A percentile compares a stretch with the other conserved stretches of the same genome.
phyloP scores from a whole-genome alignment of 2,888 invertebrate genomes.

The Lagria hirta region DNA sequence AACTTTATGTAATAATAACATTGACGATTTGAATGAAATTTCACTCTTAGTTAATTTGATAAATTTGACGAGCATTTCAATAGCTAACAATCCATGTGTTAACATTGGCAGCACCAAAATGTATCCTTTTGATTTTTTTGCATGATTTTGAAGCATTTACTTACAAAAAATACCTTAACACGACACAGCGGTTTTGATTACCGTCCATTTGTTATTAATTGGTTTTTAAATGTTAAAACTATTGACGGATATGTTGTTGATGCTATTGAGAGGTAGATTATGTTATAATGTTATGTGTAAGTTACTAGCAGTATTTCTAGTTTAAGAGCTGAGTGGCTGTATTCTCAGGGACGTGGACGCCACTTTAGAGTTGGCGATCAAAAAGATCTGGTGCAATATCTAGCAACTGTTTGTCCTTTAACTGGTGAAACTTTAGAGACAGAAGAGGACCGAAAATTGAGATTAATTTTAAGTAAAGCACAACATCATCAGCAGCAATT shows the following conservation, averaged over 20 bases:
- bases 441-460: constrained; percentile 83
- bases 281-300: constrained; percentile 6
- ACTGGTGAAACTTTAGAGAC: constrained; percentile 80
- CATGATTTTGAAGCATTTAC: background rate
- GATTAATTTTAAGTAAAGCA: constrained; percentile 85
- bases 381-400: constrained; percentile 75
- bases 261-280: constrained; percentile 81
- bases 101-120: constrained; percentile 73
- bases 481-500: constrained; percentile 87
- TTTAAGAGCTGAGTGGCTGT: constrained; percentile 92
- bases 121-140: constrained; percentile 65
- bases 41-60: constrained; percentile 76
- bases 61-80: constrained; percentile 77
- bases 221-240: constrained; percentile 85
- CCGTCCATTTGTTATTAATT: constrained; percentile 89
- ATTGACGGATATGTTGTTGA: constrained; percentile 88
- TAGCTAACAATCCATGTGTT: constrained; percentile 87
- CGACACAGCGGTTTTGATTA: constrained; percentile 80
- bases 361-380: constrained; percentile 88
- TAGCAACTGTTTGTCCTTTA: constrained; percentile 80
- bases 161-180: constrained; percentile 11
- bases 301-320: constrained; percentile 56
- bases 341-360: constrained; percentile 90
- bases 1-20: constrained; percentile 79
- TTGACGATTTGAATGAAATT: constrained; percentile 83